Percentiles rank a stretch among this genome's conserved stretches.
Evolutionary conservation across 2,888 invertebrate genomes (phyloP).

Genomic region (Ochropleura plecta): DNA sequence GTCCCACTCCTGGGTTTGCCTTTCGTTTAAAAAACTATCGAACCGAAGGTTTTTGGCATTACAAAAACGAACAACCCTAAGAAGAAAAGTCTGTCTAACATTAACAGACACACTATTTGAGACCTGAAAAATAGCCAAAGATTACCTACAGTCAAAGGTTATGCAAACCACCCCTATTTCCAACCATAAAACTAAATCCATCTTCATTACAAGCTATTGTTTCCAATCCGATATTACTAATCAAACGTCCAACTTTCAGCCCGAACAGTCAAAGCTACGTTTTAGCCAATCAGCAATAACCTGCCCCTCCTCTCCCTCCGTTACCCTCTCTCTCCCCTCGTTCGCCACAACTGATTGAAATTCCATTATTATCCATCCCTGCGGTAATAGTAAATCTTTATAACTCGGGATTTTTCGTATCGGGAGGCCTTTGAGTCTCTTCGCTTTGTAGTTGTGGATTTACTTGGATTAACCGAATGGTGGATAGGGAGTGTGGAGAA

Average conservation of each 20-base stretch:
- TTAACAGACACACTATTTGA: too few species aligned
- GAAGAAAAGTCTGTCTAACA: neutral
- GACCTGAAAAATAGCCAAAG: neutral
- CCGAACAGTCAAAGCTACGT: slow-evolving; percentile 63
- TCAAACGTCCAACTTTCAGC: slow-evolving; percentile 62
- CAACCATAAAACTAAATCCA: slow-evolving; percentile 24
- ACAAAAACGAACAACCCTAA: too few species aligned
- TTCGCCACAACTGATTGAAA: slow-evolving; percentile 85
- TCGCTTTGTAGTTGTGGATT: slow-evolving; percentile 80
- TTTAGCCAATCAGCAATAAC: slow-evolving; percentile 72
- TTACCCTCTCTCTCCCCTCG: slow-evolving; percentile 38
- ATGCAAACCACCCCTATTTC: slow-evolving; percentile 13
- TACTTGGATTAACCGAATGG: slow-evolving; percentile 77
- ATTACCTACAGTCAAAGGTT: neutral
- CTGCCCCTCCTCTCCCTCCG: slow-evolving; percentile 29
- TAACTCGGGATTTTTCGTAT: slow-evolving; percentile 83
- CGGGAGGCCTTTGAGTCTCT: slow-evolving; percentile 75
- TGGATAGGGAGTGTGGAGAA: slow-evolving; percentile 65
- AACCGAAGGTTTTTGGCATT: neutral
- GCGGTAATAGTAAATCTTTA: slow-evolving; percentile 84
- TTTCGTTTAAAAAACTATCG: neutral
- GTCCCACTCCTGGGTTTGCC: too few species aligned
- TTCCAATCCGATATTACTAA: slow-evolving; percentile 66
- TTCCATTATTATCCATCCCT: slow-evolving; percentile 88
- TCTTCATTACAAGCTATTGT: slow-evolving; percentile 60